phyloP scores from a whole-genome alignment of 2,888 invertebrate species.

The Parnassius smintheus region DNA sequence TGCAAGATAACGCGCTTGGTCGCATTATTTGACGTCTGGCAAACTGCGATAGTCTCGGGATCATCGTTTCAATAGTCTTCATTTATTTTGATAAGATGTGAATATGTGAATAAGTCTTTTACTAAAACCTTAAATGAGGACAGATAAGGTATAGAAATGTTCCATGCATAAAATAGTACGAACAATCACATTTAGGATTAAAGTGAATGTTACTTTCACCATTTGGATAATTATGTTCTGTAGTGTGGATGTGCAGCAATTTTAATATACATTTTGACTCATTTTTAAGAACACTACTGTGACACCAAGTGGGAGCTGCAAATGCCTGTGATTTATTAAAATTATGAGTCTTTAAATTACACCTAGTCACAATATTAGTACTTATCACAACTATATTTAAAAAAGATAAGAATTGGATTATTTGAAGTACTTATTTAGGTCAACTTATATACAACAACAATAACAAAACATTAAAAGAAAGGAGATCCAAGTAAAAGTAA shows the following conservation, averaged over 20 bases:
- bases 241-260: not conserved
- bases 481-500: too few relatives aligned
- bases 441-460: conserved; percentile 26
- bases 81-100: not conserved
- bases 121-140: conserved; percentile 4
- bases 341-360: not conserved
- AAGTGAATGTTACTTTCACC: conserved; percentile 76
- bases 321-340: not conserved
- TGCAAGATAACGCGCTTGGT: conserved; percentile 6
- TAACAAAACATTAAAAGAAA: too few relatives aligned
- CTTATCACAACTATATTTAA: conserved; percentile 34
- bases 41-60: not conserved
- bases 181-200: conserved; percentile 33
- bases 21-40: conserved; percentile 10
- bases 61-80: not conserved
- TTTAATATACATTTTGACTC: conserved; percentile 2
- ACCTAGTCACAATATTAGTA: conserved; percentile 16
- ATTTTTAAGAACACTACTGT: not conserved
- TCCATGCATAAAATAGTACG: conserved; percentile 27
- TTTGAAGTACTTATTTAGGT: conserved; percentile 45
- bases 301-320: not conserved
- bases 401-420: conserved; percentile 33
- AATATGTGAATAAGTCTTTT: not conserved
- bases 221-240: conserved; percentile 35
- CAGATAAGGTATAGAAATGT: conserved; percentile 21